Evolutionary conservation across 2,797 vertebrate species (phyloP), one percentile per base, ranked within the genome.

Genomic region (Mastacembelus armatus): DNA sequence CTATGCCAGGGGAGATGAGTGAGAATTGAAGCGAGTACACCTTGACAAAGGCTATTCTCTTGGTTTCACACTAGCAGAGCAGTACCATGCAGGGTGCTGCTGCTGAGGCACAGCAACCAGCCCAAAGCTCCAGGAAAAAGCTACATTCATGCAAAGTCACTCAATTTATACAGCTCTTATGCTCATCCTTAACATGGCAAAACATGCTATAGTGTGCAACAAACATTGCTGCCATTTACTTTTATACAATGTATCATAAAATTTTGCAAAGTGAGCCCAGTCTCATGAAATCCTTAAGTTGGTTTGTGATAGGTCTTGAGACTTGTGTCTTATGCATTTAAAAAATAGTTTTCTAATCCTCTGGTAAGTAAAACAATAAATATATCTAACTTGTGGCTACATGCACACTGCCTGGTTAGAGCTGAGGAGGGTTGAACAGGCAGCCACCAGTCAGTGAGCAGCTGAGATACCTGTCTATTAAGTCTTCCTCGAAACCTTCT

Each of bases 11-110:
- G 91, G 91, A 92, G 92, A 94, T 92, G 92, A 93, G 93, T 94
- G 94, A 92, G 92, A 94, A 95, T 94, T 94, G 92, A 94, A 94
- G 88, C 76, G 76, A 92, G 90, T 88, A 91, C 90, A 92, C 91
- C 92, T 93, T 88, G 87, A 92, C 88, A 85, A 87, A 87, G 87
- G 86, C 91, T 89, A 87, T 90, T 90, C 88, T 90, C 83, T 70
- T 86, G 90, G 88, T 90, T 91, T 93, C 93, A 91, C 93, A 93
- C 92, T 74, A 81, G 84, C 72, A 52, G 80, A 79, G 79, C 80
- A 68, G 83, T 50, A 77, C 74, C 77, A 77, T 52, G 78, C 75
- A 65, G 83, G 76, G 81, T 65, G 86, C 85, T 80, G 76, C 74
- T 81, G 69, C 68, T 47, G 52, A 56, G 80, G 71, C 66, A 70